These are phyloP conservation scores for Drosophila limbata DNA, from an alignment of 2,888 invertebrate genomes.

Conservation along the genomic window DNA sequence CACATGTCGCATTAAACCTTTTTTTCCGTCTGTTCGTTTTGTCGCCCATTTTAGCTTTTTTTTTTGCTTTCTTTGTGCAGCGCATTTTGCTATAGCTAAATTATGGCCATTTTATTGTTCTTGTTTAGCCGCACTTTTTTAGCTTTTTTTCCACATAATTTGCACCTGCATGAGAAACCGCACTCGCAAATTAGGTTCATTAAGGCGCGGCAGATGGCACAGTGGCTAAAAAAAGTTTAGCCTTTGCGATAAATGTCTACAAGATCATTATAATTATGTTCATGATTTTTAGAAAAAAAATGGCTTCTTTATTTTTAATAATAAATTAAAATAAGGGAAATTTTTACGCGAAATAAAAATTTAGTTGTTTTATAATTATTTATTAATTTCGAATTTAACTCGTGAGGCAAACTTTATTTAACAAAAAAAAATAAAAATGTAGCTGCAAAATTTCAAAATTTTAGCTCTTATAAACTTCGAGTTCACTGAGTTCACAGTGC, in stretches of 20 bases:
- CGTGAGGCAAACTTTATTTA: too few relatives aligned
- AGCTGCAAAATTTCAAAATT: neutral
- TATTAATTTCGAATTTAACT: too few relatives aligned
- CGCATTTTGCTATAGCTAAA: slow-evolving; percentile 12
- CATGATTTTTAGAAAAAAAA: too few relatives aligned
- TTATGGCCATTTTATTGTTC: slow-evolving; percentile 32
- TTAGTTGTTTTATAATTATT: too few relatives aligned
- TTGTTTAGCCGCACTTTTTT: slow-evolving; percentile 13
- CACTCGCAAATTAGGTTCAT: slow-evolving; percentile 68
- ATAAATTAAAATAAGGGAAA: too few relatives aligned
- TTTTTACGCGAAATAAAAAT: too few relatives aligned
- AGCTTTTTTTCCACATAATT: slow-evolving; percentile 54
- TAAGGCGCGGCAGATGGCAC: slow-evolving; percentile 53
- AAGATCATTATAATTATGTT: too few relatives aligned
- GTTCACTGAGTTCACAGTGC: slow-evolving; percentile 5
- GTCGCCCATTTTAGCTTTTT: neutral
- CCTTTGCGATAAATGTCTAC: too few relatives aligned
- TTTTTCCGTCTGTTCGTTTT: slow-evolving; percentile 1
- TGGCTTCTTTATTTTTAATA: too few relatives aligned
- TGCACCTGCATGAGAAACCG: slow-evolving; percentile 63
- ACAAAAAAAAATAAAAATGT: too few relatives aligned
- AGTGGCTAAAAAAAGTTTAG: slow-evolving; percentile 38
- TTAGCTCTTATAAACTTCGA: neutral
- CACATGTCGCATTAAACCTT: slow-evolving; percentile 42
- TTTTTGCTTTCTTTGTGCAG: slow-evolving; percentile 25